Conservation (phyloP, 2,888 invertebrate species). For the Troilus luridus region DNA sequence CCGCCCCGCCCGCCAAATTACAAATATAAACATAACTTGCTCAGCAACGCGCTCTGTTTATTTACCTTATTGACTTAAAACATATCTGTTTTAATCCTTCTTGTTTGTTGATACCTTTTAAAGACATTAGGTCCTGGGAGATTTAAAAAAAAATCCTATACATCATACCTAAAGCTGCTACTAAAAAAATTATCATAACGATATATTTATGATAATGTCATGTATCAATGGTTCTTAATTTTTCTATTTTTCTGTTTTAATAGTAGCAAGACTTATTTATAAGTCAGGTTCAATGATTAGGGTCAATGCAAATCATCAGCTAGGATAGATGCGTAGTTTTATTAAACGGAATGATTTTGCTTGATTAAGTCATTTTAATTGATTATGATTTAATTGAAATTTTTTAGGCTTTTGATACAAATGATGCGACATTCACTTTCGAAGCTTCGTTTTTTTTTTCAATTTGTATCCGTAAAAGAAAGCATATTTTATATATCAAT, state of each 20-base stretch:
- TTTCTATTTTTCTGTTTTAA: background rate
- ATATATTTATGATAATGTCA: no score
- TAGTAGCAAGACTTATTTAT: background rate
- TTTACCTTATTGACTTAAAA: background rate
- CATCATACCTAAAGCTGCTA: background rate
- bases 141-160: background rate
- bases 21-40: slow-evolving; percentile 50
- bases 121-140: background rate
- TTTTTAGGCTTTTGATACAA: no score
- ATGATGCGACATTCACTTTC: no score
- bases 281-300: no score
- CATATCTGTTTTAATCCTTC: background rate
- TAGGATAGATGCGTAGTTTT: no score
- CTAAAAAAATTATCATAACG: no score
- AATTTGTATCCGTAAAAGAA: no score
- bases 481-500: no score
- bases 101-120: background rate
- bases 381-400: background rate
- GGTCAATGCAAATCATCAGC: no score
- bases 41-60: background rate
- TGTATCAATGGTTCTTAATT: background rate
- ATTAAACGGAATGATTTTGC: no score
- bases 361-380: background rate
- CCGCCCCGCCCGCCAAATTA: slow-evolving; percentile 50
- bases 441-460: no score